A percentile compares a stretch with the other conserved stretches of the same genome.
Conservation (phyloP, 2,888 invertebrate genomes). For the Neoscelio sp. region DNA sequence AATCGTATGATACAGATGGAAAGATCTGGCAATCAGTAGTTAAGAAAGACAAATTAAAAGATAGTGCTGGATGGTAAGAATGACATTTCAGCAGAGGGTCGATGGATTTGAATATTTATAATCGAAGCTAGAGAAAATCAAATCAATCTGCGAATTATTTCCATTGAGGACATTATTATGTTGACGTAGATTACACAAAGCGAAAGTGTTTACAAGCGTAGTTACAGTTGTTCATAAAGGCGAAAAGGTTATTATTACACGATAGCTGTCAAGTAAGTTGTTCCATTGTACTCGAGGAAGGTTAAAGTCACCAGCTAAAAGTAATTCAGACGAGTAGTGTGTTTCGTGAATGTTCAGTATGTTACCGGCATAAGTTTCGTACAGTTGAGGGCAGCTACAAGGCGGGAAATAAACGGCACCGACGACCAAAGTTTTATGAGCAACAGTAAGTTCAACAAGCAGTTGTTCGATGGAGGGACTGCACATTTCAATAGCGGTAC, state of each 20-base stretch:
- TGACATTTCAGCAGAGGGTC: constrained; percentile 7
- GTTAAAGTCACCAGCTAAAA: constrained; percentile 10
- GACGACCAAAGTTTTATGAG: neutral
- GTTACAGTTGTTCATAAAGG: neutral
- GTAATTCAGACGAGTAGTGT: neutral
- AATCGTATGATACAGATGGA: neutral
- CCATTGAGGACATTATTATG: neutral
- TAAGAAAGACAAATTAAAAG: neutral
- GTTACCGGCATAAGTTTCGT: neutral
- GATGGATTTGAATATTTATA: no score
- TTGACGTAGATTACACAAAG: neutral
- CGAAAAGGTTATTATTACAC: neutral
- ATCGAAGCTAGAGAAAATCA: neutral
- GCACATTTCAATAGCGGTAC: neutral
- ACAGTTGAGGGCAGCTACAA: neutral
- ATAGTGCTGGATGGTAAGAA: constrained; percentile 1
- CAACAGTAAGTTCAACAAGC: neutral
- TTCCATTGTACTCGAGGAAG: constrained; percentile 5
- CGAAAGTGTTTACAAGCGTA: neutral
- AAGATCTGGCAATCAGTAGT: no score
- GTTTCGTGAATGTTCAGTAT: neutral
- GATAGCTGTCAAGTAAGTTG: neutral
- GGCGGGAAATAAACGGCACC: constrained; percentile 14
- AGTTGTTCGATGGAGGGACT: neutral
- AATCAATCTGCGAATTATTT: neutral